These are phyloP conservation scores for Hyla sarda DNA, from an alignment of 2,113 vertebrate genomes.

Conservation along the genomic window DNA sequence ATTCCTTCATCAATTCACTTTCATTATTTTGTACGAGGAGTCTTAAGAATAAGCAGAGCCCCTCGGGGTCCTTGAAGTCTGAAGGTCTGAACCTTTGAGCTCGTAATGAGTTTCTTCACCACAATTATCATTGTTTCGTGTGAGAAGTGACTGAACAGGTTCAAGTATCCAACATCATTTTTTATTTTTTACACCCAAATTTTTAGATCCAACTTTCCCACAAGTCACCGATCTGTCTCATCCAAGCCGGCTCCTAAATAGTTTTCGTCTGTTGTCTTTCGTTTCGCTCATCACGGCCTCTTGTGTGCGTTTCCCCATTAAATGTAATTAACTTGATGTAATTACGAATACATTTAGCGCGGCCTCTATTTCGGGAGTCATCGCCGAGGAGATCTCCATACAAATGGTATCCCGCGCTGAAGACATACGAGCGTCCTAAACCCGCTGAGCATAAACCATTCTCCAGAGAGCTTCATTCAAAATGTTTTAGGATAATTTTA, in stretches of 20 bases:
- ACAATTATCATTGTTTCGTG: neutral
- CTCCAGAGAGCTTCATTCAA: neutral
- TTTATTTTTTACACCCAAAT: neutral
- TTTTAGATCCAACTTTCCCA: neutral
- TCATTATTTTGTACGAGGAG: neutral
- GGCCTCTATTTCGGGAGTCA: conserved; percentile 20
- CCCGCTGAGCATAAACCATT: neutral
- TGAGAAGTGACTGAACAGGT: neutral
- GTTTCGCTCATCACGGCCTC: neutral
- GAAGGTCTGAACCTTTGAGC: neutral
- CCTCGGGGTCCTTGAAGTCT: neutral
- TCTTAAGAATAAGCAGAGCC: neutral
- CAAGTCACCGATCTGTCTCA: neutral
- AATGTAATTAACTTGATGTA: conserved; percentile 43
- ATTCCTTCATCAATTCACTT: neutral
- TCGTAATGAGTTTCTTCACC: neutral
- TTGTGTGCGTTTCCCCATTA: conserved; percentile 28
- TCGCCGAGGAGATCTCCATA: neutral
- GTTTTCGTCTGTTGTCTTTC: neutral
- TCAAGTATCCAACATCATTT: neutral
- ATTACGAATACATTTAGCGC: conserved; percentile 42
- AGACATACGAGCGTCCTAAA: neutral
- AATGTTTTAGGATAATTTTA: neutral
- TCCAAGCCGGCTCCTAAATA: neutral
- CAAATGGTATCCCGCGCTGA: neutral